Conservation (phyloP, 2,888 invertebrate genomes). For the Leucozona laternaria region DNA sequence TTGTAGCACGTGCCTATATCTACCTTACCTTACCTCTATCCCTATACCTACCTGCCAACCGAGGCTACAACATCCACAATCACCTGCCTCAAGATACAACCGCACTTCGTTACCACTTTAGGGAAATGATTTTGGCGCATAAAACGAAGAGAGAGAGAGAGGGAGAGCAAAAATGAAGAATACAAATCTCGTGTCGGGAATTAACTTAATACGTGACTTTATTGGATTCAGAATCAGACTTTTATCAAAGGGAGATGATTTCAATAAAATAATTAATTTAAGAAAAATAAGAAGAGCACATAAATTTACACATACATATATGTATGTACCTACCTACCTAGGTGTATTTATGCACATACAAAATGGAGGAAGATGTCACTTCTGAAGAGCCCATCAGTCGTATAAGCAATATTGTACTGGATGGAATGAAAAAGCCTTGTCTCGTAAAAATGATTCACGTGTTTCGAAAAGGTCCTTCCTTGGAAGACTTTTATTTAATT, state of each 20-base stretch:
- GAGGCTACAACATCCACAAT: conserved; percentile 25
- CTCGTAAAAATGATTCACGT: too few species aligned
- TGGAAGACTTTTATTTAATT: too few species aligned
- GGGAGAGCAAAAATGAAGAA: conserved; percentile 19
- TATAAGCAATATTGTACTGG: too few species aligned
- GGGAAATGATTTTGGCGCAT: conserved; percentile 26
- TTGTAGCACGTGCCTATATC: conserved; percentile 48
- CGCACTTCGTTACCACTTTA: conserved; percentile 27
- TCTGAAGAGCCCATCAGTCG: not conserved
- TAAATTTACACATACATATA: not conserved
- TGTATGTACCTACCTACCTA: not conserved
- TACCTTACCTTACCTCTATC: not conserved
- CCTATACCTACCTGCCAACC: not conserved
- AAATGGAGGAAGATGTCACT: conserved; percentile 7
- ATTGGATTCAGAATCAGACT: conserved; percentile 30
- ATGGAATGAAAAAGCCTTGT: too few species aligned
- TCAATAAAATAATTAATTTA: conserved; percentile 39
- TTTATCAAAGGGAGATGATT: conserved; percentile 21
- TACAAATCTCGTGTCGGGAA: conserved; percentile 39
- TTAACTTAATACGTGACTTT: conserved; percentile 56
- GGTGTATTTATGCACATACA: too few species aligned
- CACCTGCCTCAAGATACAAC: conserved; percentile 39
- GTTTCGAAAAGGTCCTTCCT: too few species aligned
- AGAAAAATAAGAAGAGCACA: not conserved
- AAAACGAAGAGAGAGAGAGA: not conserved